Evolutionary conservation across 2,113 vertebrate species (phyloP).

Genomic region (Forbesichthys papilliferus): DNA sequence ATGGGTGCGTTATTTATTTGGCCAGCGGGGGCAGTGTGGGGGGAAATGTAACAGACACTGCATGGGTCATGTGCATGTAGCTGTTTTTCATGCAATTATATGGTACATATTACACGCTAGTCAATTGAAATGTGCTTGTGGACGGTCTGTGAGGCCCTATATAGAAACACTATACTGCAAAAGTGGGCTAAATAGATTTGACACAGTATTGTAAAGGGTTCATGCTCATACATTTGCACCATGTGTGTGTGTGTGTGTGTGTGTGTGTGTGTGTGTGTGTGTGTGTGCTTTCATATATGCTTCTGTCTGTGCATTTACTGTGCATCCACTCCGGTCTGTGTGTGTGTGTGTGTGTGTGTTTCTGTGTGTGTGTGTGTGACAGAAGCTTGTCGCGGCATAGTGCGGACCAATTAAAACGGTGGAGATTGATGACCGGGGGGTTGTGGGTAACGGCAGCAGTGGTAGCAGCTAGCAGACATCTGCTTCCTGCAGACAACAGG

Average conservation of each 20-base stretch:
- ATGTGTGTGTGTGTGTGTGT: slow-evolving; percentile 17
- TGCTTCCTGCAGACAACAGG: slow-evolving; percentile 79
- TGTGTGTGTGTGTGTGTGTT: neutral
- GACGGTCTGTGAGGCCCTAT: too few relatives aligned
- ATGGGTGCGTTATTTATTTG: too few relatives aligned
- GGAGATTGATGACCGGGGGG: slow-evolving; percentile 75
- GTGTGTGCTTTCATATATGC: slow-evolving; percentile 22
- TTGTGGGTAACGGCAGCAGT: slow-evolving; percentile 52
- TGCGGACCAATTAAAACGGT: slow-evolving; percentile 76
- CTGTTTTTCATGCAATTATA: too few relatives aligned
- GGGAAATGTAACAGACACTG: too few relatives aligned
- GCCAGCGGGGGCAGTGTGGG: too few relatives aligned
- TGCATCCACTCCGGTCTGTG: neutral
- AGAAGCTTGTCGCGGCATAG: slow-evolving; percentile 49
- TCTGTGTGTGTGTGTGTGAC: slow-evolving; percentile 9
- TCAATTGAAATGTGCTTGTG: neutral
- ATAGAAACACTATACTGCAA: neutral
- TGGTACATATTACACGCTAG: too few relatives aligned
- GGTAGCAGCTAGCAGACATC: slow-evolving; percentile 58
- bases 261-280: slow-evolving; percentile 7
- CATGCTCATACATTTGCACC: slow-evolving; percentile 7
- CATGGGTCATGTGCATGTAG: too few relatives aligned
- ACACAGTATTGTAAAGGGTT: slow-evolving; percentile 1
- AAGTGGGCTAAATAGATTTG: neutral
- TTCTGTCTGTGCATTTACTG: slow-evolving; percentile 1